Conservation (phyloP, 2,113 vertebrate species). For the Lichenostomus cassidix region DNA sequence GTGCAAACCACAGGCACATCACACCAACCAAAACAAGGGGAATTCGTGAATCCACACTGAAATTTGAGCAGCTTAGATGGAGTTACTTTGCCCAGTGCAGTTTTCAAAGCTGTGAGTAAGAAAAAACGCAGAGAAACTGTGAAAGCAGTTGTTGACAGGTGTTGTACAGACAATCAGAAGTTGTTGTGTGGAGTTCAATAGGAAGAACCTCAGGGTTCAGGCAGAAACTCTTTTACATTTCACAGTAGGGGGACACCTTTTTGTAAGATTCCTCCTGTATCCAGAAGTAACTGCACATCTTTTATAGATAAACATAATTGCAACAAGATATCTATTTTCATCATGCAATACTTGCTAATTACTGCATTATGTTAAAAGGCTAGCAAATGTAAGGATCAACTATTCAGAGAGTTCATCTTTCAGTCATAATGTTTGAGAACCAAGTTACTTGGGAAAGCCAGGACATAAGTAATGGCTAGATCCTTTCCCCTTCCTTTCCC, state of each 20-base stretch:
- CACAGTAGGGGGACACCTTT: fast-evolving
- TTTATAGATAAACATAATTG: background rate
- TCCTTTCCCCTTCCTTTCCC: background rate
- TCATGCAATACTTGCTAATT: background rate
- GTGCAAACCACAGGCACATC: background rate
- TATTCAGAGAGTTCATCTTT: background rate
- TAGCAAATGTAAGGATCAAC: background rate
- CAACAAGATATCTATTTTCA: background rate
- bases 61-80: background rate
- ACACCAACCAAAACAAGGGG: background rate
- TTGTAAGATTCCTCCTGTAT: background rate
- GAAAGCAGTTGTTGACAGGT: background rate
- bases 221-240: background rate
- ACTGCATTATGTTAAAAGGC: background rate
- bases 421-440: background rate
- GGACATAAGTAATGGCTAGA: background rate
- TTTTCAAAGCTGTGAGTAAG: background rate
- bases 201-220: background rate
- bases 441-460: background rate
- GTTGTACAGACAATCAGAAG: background rate
- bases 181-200: fast-evolving
- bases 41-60: background rate
- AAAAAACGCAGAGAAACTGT: background rate
- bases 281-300: background rate
- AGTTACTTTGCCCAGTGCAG: background rate